phyloP scores from a whole-genome alignment of 2,888 invertebrate species.

The Ecliptopera silaceata region DNA sequence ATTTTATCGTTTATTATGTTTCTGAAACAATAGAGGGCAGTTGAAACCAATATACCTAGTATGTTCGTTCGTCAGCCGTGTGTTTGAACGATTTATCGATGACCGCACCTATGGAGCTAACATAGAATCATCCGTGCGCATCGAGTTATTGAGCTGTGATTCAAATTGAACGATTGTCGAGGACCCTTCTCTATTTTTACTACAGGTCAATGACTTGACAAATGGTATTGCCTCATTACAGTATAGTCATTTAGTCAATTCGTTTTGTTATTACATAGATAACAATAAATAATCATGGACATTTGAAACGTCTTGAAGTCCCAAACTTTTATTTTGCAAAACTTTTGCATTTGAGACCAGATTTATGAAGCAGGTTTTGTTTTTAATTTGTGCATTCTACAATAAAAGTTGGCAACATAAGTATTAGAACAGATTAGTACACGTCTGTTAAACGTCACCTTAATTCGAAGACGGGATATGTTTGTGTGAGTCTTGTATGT shows the following conservation, averaged over 20 bases:
- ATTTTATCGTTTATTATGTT: too few relatives aligned
- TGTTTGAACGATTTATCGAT: slow-evolving; percentile 20
- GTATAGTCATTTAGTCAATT: background rate
- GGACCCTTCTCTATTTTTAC: slow-evolving; percentile 25
- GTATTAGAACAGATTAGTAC: background rate
- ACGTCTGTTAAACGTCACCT: slow-evolving; percentile 1
- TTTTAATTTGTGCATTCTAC: too few relatives aligned
- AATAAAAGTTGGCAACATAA: too few relatives aligned
- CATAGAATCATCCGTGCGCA: slow-evolving; percentile 45
- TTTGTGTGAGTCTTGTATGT: background rate
- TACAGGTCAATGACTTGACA: slow-evolving; percentile 16
- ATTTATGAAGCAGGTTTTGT: too few relatives aligned
- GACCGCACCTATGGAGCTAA: slow-evolving; percentile 46
- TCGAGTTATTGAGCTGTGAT: slow-evolving; percentile 41
- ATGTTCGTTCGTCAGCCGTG: background rate
- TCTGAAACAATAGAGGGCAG: too few relatives aligned
- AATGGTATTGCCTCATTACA: background rate
- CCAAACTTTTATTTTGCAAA: too few relatives aligned
- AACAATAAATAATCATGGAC: too few relatives aligned
- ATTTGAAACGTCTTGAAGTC: too few relatives aligned
- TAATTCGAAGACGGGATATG: slow-evolving; percentile 13
- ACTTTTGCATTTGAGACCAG: too few relatives aligned
- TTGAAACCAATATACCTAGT: too few relatives aligned
- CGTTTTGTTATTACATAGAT: background rate
- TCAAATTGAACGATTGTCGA: slow-evolving; percentile 27